Evolutionary conservation across 2,113 vertebrate genomes (phyloP).

Genomic region (Calonectris borealis): DNA sequence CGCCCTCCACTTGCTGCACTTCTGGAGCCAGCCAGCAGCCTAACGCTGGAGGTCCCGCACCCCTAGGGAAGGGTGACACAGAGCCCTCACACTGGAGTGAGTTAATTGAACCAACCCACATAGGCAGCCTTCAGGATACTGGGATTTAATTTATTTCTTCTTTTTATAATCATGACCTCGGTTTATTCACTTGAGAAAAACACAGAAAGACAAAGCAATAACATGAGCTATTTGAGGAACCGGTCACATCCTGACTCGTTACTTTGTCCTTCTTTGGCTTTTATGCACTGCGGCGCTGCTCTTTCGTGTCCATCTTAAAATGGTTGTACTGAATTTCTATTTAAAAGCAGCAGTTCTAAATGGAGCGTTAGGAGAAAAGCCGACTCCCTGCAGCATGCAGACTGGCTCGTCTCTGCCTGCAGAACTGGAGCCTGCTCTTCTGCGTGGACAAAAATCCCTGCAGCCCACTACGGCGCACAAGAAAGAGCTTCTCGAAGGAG

Average conservation of each 20-base stretch:
- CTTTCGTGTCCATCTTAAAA: background rate
- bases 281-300: background rate
- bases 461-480: accelerated
- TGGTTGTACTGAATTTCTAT: background rate
- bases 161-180: background rate
- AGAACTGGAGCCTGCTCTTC: background rate
- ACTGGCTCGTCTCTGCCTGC: background rate
- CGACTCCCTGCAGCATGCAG: background rate
- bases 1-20: background rate
- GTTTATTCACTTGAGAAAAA: background rate
- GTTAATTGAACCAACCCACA: background rate
- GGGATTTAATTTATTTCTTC: background rate
- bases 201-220: background rate
- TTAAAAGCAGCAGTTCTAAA: background rate
- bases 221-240: background rate
- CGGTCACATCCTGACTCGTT: background rate
- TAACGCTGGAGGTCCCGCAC: background rate
- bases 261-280: background rate
- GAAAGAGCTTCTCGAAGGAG: background rate
- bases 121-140: background rate
- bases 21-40: background rate
- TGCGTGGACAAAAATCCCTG: background rate
- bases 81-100: background rate
- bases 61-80: background rate
- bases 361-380: background rate